Base-by-base conservation (phyloP, 1,140 invertebrate species). In the Philopotamus ludificatus region DNA sequence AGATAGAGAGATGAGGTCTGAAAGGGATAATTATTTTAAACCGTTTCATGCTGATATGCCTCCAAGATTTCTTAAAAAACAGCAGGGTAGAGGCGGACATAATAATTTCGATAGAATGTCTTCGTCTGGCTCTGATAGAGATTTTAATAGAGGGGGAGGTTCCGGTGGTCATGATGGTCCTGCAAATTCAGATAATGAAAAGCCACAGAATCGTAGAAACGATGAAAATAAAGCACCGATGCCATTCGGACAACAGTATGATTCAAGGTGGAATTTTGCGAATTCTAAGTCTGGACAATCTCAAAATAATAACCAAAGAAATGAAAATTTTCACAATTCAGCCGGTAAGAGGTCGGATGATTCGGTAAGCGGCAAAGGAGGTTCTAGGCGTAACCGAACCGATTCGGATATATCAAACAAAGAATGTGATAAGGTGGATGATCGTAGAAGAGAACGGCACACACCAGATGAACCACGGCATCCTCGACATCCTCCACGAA, bases 11-110 rank as follows among this genome's bases (percentile, higher is more conserved):
- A 47, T 55, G 44, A 41, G 63, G 12, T 57, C 64, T 12, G 65
- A 70, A 15, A 21, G 68, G 20, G 68, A 70, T 3, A 63, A 55
- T 8, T 90, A 87, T 71, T 87, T 86, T 8, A 84, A 87, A 71
- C 85, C 86, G 49, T 93, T 90, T 75, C 87, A 91, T 75, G 86
- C 82, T 47, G 90, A 92, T 79, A 82, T 95, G 68, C 92, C 93
- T 26, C 93, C 93, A 34, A 82, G 93, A 42, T 94, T 95, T 77
- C 86, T 91, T 73, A 91, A 89, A 71, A 89, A 92, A 71, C 87
- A 89, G 70, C 82, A 84, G 68, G 79, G 76, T 53, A 73, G 79
- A 34, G 77, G 71, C 75, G 20, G 78, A 75, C 68, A 70, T 74
- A 15, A 25, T 60, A 34, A 74, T 71, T 16, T 76, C 77, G 74